Evolutionary conservation across 2,113 vertebrate species (phyloP), one percentile per base, ranked within the genome.

Genomic region (Seriola aureovittata): DNA sequence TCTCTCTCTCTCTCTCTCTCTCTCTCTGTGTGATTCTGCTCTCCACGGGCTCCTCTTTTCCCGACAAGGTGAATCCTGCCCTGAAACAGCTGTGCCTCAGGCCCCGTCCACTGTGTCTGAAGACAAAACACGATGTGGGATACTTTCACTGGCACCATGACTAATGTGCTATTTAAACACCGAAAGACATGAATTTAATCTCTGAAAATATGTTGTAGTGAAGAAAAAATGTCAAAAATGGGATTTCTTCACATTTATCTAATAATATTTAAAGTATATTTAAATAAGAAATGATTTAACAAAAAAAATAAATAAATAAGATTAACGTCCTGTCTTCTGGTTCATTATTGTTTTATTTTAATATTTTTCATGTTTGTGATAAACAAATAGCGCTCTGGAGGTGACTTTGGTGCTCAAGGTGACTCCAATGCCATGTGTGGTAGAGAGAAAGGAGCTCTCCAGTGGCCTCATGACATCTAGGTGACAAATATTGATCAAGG

Each of bases 321-420:
- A 55, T 54, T 32, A 65, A 34, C 54, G 9, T 42, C 32, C 5
- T 60, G 23, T 63, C 12, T 44, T 34, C 36, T 60, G 40, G 17
- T 40, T 79, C 21, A 34, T 81, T 34, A 8, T 58, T 67, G 21
- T 64, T 69, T 14, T 48, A 14, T 55, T 75, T 70, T 6, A 52
- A 34, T 44, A 23, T 81, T 79, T 86, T 69, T 59, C 4, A 16
- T 38, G 34, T 80, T 75, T 64, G 87, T 79, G 72, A 87, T 90
- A 23, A 85, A 65, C 69, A 74, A 81, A 72, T 66, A 32, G 23
- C 25, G 59, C 8, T 78, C 12, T 74, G 57, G 66, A 79, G 60
- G 80, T 85, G 80, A 46, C 68, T 77, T 71, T 93, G 75, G 42
- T 50, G n/a, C 80, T 80, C 82, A 94, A 94, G 93, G 94, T 94